These are phyloP conservation scores for Armadillidium nasatum DNA, from an alignment of 1,140 invertebrate genomes.

Conservation along the genomic window DNA sequence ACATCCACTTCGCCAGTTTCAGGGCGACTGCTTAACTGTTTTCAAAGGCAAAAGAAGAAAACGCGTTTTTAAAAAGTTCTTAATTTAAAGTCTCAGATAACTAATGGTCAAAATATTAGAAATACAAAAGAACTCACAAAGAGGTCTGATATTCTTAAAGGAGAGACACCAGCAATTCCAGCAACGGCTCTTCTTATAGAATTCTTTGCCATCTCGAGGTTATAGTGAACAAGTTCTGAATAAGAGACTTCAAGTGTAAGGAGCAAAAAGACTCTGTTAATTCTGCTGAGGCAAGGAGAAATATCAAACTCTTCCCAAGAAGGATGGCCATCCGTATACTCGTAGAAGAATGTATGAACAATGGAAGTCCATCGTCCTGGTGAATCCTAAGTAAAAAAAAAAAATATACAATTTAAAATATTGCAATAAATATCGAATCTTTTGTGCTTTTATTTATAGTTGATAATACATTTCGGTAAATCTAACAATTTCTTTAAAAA, in stretches of 20 bases:
- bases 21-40: conserved; percentile 39
- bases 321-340: conserved; percentile 46
- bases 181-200: conserved; percentile 49
- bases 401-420: no score
- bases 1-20: conserved; percentile 41
- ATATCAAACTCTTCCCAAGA: conserved; percentile 46
- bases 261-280: conserved; percentile 45
- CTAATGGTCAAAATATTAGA: neutral
- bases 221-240: conserved; percentile 45
- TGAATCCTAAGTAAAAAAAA: conserved; percentile 30
- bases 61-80: neutral
- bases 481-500: no score
- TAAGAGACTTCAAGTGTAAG: conserved; percentile 45
- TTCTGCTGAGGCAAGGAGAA: conserved; percentile 45
- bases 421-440: no score
- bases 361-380: conserved; percentile 35
- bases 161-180: conserved; percentile 49
- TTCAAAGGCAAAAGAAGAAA: conserved; percentile 18
- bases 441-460: no score
- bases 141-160: conserved; percentile 48
- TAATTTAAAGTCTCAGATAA: neutral
- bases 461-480: no score
- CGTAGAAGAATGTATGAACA: conserved; percentile 44
- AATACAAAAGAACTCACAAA: conserved; percentile 45
- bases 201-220: conserved; percentile 46